These are phyloP conservation scores for Dioctria linearis DNA, from an alignment of 2,888 invertebrate species.

Conservation along the genomic window DNA sequence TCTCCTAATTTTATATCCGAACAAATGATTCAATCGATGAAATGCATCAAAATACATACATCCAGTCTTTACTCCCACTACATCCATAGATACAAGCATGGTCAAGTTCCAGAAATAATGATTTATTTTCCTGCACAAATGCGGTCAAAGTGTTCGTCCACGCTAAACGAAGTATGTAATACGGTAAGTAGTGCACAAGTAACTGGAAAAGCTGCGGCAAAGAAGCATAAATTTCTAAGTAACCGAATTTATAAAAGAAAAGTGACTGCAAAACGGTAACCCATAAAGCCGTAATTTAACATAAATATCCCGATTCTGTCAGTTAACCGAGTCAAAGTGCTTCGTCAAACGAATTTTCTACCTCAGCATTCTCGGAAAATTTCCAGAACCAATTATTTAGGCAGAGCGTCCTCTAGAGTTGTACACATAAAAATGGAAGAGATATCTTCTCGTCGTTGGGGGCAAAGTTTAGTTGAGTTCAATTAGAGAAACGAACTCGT, in stretches of 20 bases:
- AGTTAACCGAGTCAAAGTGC: slow-evolving; percentile 15
- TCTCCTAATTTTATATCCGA: too few relatives aligned
- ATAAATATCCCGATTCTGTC: slow-evolving; percentile 17
- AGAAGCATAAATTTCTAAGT: too few relatives aligned
- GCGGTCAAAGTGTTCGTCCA: too few relatives aligned
- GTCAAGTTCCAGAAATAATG: too few relatives aligned
- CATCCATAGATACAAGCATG: too few relatives aligned
- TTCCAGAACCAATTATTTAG: slow-evolving; percentile 43
- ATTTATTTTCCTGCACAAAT: too few relatives aligned
- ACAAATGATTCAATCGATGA: too few relatives aligned
- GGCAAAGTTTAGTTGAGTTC: slow-evolving; percentile 35
- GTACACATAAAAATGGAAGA: slow-evolving; percentile 5
- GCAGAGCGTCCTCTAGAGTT: not conserved
- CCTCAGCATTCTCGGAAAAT: slow-evolving; percentile 25
- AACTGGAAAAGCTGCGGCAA: too few relatives aligned
- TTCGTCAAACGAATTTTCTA: slow-evolving; percentile 39
- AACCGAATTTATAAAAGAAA: not conserved
- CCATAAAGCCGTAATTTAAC: not conserved
- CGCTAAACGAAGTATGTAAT: too few relatives aligned
- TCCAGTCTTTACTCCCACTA: too few relatives aligned
- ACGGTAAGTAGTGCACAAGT: too few relatives aligned
- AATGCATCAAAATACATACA: too few relatives aligned
- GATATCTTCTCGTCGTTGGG: not conserved
- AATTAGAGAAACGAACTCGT: slow-evolving; percentile 37
- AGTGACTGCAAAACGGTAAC: not conserved